phyloP scores from a whole-genome alignment of 2,797 vertebrate genomes.

The Gila robusta region DNA sequence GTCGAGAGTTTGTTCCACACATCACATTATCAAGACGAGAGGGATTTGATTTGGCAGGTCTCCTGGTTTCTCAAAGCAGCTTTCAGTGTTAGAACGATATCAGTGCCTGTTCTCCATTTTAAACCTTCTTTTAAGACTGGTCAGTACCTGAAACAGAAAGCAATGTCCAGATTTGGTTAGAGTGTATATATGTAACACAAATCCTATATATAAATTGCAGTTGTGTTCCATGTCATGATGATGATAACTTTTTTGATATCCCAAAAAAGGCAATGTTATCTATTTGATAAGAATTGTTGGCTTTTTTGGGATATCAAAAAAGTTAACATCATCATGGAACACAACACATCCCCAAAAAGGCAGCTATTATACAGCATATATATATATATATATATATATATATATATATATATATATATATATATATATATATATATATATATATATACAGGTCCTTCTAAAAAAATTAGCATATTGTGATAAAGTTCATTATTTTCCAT shows the following conservation, averaged over 20 bases:
- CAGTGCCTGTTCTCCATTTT: slow-evolving; percentile 44
- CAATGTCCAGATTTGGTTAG: slow-evolving; percentile 1
- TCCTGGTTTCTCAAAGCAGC: slow-evolving; percentile 39
- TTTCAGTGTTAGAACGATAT: slow-evolving; percentile 26
- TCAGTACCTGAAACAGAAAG: slow-evolving; percentile 76
- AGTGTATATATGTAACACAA: slow-evolving; percentile 32
- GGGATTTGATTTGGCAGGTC: slow-evolving; percentile 57
- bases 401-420: neutral
- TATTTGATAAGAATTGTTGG: too few relatives aligned
- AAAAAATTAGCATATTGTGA: too few relatives aligned
- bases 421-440: neutral
- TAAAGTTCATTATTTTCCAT: too few relatives aligned
- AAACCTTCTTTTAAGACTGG: slow-evolving; percentile 36
- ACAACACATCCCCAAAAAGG: neutral
- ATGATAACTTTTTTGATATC: too few relatives aligned
- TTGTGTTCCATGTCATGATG: neutral
- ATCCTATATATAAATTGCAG: neutral
- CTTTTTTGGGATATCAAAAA: too few relatives aligned
- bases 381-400: neutral
- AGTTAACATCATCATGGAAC: neutral
- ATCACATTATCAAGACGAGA: slow-evolving; percentile 60
- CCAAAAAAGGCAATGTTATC: too few relatives aligned
- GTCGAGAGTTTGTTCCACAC: slow-evolving; percentile 60
- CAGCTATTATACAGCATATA: neutral
- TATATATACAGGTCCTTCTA: neutral